Evolutionary conservation across 2,797 vertebrate genomes (phyloP), one percentile per base, ranked within the genome.

Genomic region (Nyctalus aviator): DNA sequence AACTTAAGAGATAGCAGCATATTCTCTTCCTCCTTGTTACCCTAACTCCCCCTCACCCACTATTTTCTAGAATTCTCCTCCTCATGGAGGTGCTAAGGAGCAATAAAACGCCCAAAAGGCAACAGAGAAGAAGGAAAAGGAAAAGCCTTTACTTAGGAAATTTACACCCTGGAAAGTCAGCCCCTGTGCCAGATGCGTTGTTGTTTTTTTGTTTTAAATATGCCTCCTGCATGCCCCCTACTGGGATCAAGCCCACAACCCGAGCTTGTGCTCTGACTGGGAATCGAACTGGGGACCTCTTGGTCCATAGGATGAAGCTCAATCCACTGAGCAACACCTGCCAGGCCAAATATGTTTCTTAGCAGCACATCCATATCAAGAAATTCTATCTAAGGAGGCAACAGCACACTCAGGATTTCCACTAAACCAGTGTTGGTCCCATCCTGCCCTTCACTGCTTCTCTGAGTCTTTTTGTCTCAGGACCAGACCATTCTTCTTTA

Each of bases 71-170:
- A 93, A 64, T 68, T 82, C 69, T 95, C 50, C 44, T 87, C 84
- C 75, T 93, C 37, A 17, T 35, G 32, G 76, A 97, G 73, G 91
- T 94, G 78, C 27, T 93, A 95, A 95, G 75, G 57, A 88, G 84
- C 88, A 96, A 95, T 97, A 94, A 97, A 94, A 93, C 55, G 84
- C 59, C 95, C 91, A 96, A 95, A 97, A 94, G 91, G 84, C 84
- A 93, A 81, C n/a, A 85, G 48, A 95, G 25, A 82, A 68, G 73
- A 93, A 93, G 64, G 7, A 81, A 66, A 93, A 93, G 64, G 7
- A 81, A 66, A 88, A 89, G 64, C 35, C n/a, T 94, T 93, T 50
- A 62, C 75, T 90, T 78, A 85, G 76, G 78, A 93, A 88, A 88
- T 84, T 76, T 84, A 95, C 71, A 91, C 71, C 50, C 88, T 79